Percentiles rank a stretch among this genome's conserved stretches.
Evolutionary conservation across 2,888 invertebrate genomes (phyloP).

Genomic region (Lycophotia porphyrea): DNA sequence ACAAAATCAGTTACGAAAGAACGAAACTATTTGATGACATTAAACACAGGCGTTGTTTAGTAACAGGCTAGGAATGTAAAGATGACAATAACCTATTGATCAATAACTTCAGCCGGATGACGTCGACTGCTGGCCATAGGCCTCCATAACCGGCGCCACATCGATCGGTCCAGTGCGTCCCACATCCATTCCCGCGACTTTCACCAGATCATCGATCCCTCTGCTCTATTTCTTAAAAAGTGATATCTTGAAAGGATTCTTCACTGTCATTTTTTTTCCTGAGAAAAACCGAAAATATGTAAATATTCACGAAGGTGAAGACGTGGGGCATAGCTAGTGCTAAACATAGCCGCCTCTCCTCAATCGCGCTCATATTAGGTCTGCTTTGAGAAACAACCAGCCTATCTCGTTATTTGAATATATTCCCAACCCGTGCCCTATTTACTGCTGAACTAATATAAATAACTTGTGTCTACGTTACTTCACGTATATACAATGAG

Average conservation of each 20-base stretch:
- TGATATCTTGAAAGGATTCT: background rate
- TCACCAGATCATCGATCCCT: background rate
- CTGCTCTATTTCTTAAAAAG: background rate
- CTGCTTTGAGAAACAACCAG: conserved; percentile 29
- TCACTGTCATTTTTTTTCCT: background rate
- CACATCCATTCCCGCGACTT: background rate
- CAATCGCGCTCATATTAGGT: conserved; percentile 12
- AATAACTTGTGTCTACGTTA: conserved; percentile 18
- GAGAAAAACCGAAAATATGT: background rate
- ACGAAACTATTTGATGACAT: background rate
- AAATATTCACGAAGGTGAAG: background rate
- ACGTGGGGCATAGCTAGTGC: background rate
- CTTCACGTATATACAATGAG: conserved; percentile 5
- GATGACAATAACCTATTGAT: background rate
- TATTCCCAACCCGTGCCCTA: conserved; percentile 16
- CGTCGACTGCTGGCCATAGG: background rate
- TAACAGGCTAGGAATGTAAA: background rate
- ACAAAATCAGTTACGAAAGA: background rate
- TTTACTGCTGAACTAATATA: conserved; percentile 34
- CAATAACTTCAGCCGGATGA: background rate
- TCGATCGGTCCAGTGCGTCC: background rate
- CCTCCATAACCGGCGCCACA: background rate
- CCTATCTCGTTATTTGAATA: conserved; percentile 32
- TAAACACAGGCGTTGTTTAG: background rate
- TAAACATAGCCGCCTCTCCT: background rate